These are phyloP conservation scores for Auanema freiburgensis DNA, from an alignment of 2,888 invertebrate species.

Conservation along the genomic window DNA sequence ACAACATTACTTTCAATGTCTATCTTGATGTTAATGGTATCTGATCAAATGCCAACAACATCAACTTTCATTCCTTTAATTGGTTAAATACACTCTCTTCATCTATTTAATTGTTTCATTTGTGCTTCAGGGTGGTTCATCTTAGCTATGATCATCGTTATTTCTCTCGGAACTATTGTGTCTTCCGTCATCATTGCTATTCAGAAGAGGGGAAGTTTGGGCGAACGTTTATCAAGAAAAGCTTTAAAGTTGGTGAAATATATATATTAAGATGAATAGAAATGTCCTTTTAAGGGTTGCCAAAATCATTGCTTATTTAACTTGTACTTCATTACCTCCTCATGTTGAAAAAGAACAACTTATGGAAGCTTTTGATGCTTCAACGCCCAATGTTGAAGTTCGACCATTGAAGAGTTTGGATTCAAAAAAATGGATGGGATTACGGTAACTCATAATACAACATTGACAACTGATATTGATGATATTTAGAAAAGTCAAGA, in stretches of 20 bases:
- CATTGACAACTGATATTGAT: background rate
- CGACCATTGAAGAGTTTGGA: conserved; percentile 21
- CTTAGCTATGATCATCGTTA: conserved; percentile 68
- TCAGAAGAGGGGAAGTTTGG: conserved; percentile 65
- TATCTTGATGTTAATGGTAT: conserved; percentile 67
- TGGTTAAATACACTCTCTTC: conserved; percentile 49
- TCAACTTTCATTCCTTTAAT: conserved; percentile 68
- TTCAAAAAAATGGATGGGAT: conserved; percentile 15
- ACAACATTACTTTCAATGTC: conserved; percentile 67
- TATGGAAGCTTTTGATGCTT: conserved; percentile 41
- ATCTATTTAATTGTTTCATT: no score
- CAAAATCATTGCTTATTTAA: conserved; percentile 52
- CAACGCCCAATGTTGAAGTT: conserved; percentile 38
- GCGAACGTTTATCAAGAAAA: conserved; percentile 53
- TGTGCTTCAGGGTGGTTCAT: conserved; percentile 68
- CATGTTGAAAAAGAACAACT: conserved; percentile 47
- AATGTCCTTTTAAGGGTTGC: conserved; percentile 35
- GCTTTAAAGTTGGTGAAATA: conserved; percentile 35
- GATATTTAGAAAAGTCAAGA: conserved; percentile 19
- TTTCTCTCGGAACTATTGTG: conserved; percentile 68
- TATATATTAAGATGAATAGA: background rate
- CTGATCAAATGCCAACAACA: conserved; percentile 68
- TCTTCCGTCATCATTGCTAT: conserved; percentile 68
- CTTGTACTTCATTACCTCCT: conserved; percentile 59
- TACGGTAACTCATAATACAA: background rate